Percentiles rank a stretch among this genome's conserved stretches.
These are phyloP conservation scores for Centruroides sculpturatus DNA, from an alignment of 1,140 invertebrate species.

Conservation along the genomic window DNA sequence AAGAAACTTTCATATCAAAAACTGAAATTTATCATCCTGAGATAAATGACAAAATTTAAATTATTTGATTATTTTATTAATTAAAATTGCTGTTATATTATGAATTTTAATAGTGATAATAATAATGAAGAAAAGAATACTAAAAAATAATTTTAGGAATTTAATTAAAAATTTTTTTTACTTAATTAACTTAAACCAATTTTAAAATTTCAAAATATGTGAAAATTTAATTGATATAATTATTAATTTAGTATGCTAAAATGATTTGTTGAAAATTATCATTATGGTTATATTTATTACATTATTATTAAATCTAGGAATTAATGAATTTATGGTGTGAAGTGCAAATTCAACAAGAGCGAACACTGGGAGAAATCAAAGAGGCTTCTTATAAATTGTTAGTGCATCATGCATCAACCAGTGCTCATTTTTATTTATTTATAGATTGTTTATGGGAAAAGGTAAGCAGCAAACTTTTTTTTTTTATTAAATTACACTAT, in stretches of 20 bases:
- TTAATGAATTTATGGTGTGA: slow-evolving; percentile 15
- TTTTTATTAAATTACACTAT: too few relatives aligned
- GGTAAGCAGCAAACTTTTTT: neutral
- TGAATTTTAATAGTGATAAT: too few relatives aligned
- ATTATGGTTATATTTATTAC: too few relatives aligned
- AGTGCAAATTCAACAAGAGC: slow-evolving; percentile 11
- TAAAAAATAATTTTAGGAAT: neutral
- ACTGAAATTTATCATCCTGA: too few relatives aligned
- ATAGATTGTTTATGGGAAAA: slow-evolving; percentile 13
- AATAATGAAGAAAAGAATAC: too few relatives aligned
- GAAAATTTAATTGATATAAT: neutral
- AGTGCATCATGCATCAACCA: slow-evolving; percentile 10
- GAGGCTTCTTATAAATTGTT: slow-evolving; percentile 9
- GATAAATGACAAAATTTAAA: too few relatives aligned
- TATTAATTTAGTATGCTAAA: neutral
- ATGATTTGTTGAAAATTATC: neutral
- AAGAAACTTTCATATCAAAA: too few relatives aligned
- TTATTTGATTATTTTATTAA: too few relatives aligned
- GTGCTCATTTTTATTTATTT: slow-evolving; percentile 17
- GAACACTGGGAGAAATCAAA: slow-evolving; percentile 6
- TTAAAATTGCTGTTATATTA: too few relatives aligned
- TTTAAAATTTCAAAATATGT: too few relatives aligned
- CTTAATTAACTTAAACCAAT: too few relatives aligned
- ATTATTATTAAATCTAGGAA: slow-evolving; percentile 4
- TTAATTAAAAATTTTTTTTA: too few relatives aligned